Conservation (phyloP, 2,113 vertebrate genomes). For the pig (Sus scrofa) region T2T-Sscrofa CM000824.6:37940501-37941000, state of each 20-base stretch:
- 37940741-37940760: not conserved
- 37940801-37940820: not conserved
- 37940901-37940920: not conserved
- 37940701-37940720: not conserved
- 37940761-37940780: slow-evolving; percentile 27
- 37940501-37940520: too few relatives aligned
- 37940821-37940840: slow-evolving; percentile 60
- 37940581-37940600: too few relatives aligned
- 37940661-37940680: slow-evolving; percentile 45
- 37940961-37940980: not conserved
- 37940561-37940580: too few relatives aligned
- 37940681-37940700: slow-evolving; percentile 66
- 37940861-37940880: not conserved
- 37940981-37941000: not conserved
- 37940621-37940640: too few relatives aligned
- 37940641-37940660: slow-evolving; percentile 58
- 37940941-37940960: not conserved
- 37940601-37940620: too few relatives aligned
- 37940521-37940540: too few relatives aligned
- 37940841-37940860: not conserved
- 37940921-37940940: not conserved
- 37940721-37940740: slow-evolving; percentile 56
- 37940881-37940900: not conserved
- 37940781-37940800: not conserved
- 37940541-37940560: too few relatives aligned